Evolutionary conservation across 2,888 invertebrate genomes (phyloP).

Genomic region (Pseudococcus viburni): DNA sequence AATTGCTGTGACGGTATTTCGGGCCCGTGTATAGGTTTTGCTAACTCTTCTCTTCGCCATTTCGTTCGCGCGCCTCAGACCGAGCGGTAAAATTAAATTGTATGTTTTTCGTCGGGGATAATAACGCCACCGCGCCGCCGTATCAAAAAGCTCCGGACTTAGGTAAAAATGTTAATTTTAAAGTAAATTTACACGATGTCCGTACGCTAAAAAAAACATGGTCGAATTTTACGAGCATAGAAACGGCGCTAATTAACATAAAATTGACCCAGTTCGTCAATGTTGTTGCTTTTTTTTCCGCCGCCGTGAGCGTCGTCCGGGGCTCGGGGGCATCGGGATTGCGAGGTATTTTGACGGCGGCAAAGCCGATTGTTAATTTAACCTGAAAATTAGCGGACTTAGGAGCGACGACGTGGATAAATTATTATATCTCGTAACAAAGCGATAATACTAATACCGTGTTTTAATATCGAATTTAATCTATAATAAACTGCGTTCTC

Average conservation of each 20-base stretch:
- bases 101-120: neutral
- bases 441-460: slow-evolving; percentile 44
- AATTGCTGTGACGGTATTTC: slow-evolving; percentile 41
- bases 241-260: slow-evolving; percentile 52
- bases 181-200: slow-evolving; percentile 37
- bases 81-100: slow-evolving; percentile 49
- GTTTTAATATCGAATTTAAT: slow-evolving; percentile 48
- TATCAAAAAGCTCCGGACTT: slow-evolving; percentile 3
- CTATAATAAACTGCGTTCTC: neutral
- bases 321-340: neutral
- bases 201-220: slow-evolving; percentile 17
- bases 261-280: slow-evolving; percentile 52
- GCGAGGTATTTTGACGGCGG: slow-evolving; percentile 21
- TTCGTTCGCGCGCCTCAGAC: neutral
- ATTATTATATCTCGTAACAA: slow-evolving; percentile 45
- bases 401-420: slow-evolving; percentile 24
- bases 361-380: slow-evolving; percentile 55
- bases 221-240: slow-evolving; percentile 38
- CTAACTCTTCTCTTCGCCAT: neutral
- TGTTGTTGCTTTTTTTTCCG: slow-evolving; percentile 10
- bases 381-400: slow-evolving; percentile 48
- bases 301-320: neutral
- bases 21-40: slow-evolving; percentile 14
- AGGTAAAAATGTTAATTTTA: slow-evolving; percentile 30
- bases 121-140: neutral